These are phyloP conservation scores for Poeciliopsis prolifica DNA, from an alignment of 2,113 vertebrate species.

Conservation along the genomic window DNA sequence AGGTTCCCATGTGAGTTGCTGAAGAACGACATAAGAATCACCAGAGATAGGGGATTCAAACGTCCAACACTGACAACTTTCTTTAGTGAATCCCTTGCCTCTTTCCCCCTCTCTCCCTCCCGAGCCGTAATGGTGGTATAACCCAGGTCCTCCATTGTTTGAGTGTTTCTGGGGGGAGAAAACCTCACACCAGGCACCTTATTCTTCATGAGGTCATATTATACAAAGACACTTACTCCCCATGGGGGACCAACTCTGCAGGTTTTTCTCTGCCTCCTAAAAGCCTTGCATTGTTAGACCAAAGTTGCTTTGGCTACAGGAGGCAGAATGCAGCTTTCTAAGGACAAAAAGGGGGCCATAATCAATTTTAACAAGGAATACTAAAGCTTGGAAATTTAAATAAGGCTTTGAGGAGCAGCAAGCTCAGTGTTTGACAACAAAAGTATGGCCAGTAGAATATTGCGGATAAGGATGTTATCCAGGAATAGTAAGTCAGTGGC, in stretches of 20 bases:
- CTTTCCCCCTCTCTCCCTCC: slow-evolving; percentile 23
- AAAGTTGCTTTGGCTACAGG: slow-evolving; percentile 15
- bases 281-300: slow-evolving; percentile 11
- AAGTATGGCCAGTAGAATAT: slow-evolving; percentile 7
- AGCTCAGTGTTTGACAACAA: slow-evolving; percentile 16
- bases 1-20: slow-evolving; percentile 52
- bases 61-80: slow-evolving; percentile 12
- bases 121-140: slow-evolving; percentile 45
- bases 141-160: slow-evolving; percentile 51
- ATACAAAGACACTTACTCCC: slow-evolving; percentile 53
- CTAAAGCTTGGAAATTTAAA: slow-evolving; percentile 11
- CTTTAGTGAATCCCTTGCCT: slow-evolving; percentile 15
- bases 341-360: not conserved
- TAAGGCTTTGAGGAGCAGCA: slow-evolving; percentile 2
- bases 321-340: slow-evolving; percentile 23
- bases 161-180: slow-evolving; percentile 6
- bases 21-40: slow-evolving; percentile 29
- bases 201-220: slow-evolving; percentile 65
- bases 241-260: not conserved
- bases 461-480: slow-evolving; percentile 12
- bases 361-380: slow-evolving; percentile 1
- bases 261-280: slow-evolving; percentile 37
- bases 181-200: slow-evolving; percentile 50
- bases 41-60: not conserved
- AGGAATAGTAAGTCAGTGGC: slow-evolving; percentile 19